Evolutionary conservation across 1,140 invertebrate species (phyloP), one percentile per base, ranked within the genome.

Genomic region (Caerostris darwini): DNA sequence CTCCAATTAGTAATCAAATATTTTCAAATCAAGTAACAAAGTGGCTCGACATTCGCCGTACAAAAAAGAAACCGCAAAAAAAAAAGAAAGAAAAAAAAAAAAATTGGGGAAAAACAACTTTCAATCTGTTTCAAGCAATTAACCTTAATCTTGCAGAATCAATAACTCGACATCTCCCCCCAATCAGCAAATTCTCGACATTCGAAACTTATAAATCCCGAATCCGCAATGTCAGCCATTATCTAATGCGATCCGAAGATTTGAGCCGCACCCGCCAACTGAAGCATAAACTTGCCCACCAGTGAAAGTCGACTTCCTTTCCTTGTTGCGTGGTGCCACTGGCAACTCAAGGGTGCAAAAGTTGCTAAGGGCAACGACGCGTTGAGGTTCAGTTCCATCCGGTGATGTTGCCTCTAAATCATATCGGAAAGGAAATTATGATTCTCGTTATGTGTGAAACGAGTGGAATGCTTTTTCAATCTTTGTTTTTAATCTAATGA

Each of bases 241-340:
- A 88, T 64, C 86, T 50, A 34, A 64, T 34, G 10, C 8, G 58
- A 64, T 88, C 34, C 61, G 58, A 88, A 53, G 58, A 88, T 67
- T 88, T 59, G 58, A 64, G 34, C 34, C 17, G 5, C 56, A 67
- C 17, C 6, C 4, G 34, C 34, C 8, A 17, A 88, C 19, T 59
- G 17, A 53, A 19, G 86, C 86, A 34, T 88, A 5, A 53, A 50
- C 8, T 87, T 17, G 71, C 71, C n/a, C 3, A 7, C 67, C 19
- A 50, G 19, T 3, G 67, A 82, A 56, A 53, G 81, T 82, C 54
- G n/a, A 88, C 86, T 88, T 88, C 86, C 86, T 88, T 88, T 88
- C 86, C 58, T 87, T 86, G 58, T 67, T 64, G 57, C 53, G 19
- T 53, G 86, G 53, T 64, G 34, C 34, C 34, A 34, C 34, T 34